Evolutionary conservation across 1,140 invertebrate species (phyloP).

Genomic region (Pentalonia nigronervosa): DNA sequence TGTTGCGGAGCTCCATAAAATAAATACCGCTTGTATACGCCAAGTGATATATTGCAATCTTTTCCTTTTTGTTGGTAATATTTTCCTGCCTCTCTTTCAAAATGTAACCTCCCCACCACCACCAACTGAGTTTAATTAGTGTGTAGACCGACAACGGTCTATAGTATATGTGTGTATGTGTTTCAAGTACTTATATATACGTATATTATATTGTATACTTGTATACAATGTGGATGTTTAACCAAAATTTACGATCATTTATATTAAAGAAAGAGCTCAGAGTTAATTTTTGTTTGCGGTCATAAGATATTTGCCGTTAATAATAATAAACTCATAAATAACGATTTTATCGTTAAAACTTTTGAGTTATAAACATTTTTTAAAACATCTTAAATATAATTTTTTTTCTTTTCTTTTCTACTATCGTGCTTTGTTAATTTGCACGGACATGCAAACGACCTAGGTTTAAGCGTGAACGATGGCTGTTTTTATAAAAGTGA

Average conservation of each 20-base stretch:
- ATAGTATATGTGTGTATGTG: not conserved
- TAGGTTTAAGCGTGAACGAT: not conserved
- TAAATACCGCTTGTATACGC: not conserved
- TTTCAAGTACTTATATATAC: not conserved
- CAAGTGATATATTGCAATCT: not conserved
- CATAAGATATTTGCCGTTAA: not conserved
- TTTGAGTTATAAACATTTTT: conserved; percentile 20
- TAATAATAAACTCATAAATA: conserved; percentile 48
- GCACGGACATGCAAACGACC: not conserved
- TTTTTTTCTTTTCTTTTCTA: not conserved
- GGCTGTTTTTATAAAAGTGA: not conserved
- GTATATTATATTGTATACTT: not conserved
- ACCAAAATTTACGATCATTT: conserved; percentile 45
- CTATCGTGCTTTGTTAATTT: conserved; percentile 12
- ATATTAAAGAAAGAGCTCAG: conserved; percentile 47
- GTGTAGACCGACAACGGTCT: not conserved
- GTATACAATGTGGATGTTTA: not conserved
- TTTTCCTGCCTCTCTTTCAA: not conserved
- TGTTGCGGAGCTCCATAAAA: not conserved
- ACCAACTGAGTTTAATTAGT: conserved; percentile 44
- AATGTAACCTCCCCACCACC: not conserved
- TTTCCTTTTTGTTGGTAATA: not conserved
- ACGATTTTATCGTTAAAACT: conserved; percentile 35
- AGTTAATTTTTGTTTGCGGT: conserved; percentile 52
- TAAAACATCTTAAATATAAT: not conserved